Evolutionary conservation across 2,797 vertebrate genomes (phyloP).

Genomic region (Zalophus californianus): DNA sequence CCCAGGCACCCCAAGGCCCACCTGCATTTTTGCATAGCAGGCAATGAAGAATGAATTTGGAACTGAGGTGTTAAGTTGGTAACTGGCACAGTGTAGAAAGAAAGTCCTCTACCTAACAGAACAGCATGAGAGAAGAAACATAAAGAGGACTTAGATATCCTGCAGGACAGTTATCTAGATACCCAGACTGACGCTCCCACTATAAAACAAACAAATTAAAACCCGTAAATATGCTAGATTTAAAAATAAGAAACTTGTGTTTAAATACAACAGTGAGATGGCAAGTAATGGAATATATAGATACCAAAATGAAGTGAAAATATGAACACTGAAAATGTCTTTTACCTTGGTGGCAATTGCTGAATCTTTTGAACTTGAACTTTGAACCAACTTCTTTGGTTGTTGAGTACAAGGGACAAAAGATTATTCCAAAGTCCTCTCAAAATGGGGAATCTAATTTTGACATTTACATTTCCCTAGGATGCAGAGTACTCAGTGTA

Average conservation of each 20-base stretch:
- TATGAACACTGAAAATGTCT: neutral
- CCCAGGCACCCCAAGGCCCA: neutral
- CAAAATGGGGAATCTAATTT: constrained; percentile 13
- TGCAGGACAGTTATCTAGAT: neutral
- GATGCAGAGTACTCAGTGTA: neutral
- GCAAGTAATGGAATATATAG: constrained; percentile 23
- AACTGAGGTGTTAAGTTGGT: constrained; percentile 2
- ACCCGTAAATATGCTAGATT: neutral
- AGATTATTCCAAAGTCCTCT: constrained; percentile 22
- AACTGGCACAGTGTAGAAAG: neutral
- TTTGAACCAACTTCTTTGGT: neutral
- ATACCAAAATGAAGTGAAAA: constrained; percentile 31
- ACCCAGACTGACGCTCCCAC: neutral
- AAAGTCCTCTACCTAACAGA: neutral
- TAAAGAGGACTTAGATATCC: neutral
- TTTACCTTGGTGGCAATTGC: neutral
- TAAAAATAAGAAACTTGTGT: neutral
- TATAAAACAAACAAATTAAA: constrained; percentile 11
- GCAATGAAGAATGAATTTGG: constrained; percentile 5
- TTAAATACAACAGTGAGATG: neutral
- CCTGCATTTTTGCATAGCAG: constrained; percentile 16
- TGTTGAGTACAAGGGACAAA: neutral
- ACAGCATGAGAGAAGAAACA: neutral
- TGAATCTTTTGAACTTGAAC: constrained; percentile 54
- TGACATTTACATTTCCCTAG: constrained; percentile 25